phyloP scores from a whole-genome alignment of 2,888 invertebrate species.

The Cybosia mesomella region DNA sequence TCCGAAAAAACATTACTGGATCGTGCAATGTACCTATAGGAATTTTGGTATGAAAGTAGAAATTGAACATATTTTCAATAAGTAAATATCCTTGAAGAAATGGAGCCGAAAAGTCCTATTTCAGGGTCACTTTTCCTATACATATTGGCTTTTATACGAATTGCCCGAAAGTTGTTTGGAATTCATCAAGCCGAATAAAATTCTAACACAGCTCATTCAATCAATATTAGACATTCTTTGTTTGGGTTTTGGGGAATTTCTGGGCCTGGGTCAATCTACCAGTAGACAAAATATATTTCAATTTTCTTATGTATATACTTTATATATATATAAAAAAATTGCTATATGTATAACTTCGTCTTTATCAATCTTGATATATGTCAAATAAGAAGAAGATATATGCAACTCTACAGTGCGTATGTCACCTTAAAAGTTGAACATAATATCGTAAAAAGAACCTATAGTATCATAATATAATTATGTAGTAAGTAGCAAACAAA shows the following conservation, averaged over 20 bases:
- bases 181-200: background rate
- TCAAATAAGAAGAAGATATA: background rate
- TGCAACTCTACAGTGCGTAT: background rate
- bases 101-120: background rate
- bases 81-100: background rate
- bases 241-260: background rate
- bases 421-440: background rate
- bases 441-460: background rate
- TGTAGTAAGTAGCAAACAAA: conserved; percentile 2
- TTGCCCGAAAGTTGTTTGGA: background rate
- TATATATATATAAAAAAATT: too few relatives aligned
- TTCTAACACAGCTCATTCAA: background rate
- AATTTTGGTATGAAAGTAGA: background rate
- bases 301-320: too few relatives aligned
- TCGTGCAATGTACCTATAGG: background rate
- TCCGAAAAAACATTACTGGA: background rate
- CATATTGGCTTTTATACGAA: background rate
- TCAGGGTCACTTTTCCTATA: background rate
- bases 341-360: background rate
- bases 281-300: background rate
- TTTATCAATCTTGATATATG: background rate
- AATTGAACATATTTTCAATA: background rate
- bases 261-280: background rate
- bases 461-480: background rate
- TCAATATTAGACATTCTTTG: background rate